Evolutionary conservation across 2,888 invertebrate species (phyloP).

Genomic region (Melipona beecheii): DNA sequence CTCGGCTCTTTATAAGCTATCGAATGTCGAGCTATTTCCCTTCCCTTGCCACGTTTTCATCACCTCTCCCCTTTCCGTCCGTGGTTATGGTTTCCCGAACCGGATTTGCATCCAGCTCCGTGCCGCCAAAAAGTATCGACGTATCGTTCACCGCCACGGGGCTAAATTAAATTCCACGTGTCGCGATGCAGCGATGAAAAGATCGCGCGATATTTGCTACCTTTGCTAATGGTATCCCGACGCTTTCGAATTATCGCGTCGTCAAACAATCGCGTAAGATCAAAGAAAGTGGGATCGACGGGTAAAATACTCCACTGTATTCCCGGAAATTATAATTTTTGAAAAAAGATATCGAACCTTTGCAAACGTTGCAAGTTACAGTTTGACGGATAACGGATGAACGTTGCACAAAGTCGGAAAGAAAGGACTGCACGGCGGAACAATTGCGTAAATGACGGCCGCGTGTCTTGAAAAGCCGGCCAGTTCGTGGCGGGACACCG

Average conservation of each 20-base stretch:
- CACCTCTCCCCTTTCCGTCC: constrained; percentile 8
- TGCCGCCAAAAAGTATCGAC: constrained; percentile 47
- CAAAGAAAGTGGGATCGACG: too few species aligned
- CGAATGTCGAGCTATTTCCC: constrained; percentile 71
- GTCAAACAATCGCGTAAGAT: background rate
- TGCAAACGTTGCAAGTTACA: too few species aligned
- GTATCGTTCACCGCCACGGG: constrained; percentile 48
- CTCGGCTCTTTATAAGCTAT: constrained; percentile 80
- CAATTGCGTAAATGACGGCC: constrained; percentile 12
- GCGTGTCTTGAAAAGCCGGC: constrained; percentile 12
- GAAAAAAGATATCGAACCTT: too few species aligned
- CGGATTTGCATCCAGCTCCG: constrained; percentile 50
- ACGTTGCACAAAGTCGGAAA: too few species aligned
- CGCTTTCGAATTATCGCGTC: background rate
- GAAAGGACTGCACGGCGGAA: too few species aligned
- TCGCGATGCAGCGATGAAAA: constrained; percentile 20
- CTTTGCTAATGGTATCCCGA: background rate
- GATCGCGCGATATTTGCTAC: constrained; percentile 24
- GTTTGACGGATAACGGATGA: too few species aligned
- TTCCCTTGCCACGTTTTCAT: background rate
- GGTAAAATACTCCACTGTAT: too few species aligned
- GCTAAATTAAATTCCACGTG: constrained; percentile 61
- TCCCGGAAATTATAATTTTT: too few species aligned
- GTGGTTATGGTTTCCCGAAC: constrained; percentile 43
- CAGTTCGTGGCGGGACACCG: background rate